Conservation (phyloP, 2,797 vertebrate genomes). For the Margarornis squamiger region DNA sequence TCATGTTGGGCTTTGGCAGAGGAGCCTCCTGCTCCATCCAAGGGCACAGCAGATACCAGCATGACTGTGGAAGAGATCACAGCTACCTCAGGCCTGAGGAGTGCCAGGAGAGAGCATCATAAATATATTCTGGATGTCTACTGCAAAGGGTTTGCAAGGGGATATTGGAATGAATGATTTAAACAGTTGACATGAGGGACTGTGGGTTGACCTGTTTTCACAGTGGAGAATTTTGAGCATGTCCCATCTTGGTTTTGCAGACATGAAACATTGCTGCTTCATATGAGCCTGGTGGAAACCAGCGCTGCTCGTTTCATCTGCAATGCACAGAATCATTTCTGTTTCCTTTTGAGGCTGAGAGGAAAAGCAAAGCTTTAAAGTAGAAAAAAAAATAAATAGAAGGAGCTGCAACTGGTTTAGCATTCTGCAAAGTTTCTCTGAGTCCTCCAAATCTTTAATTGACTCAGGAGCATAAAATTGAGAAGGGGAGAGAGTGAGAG, state of each 20-base stretch:
- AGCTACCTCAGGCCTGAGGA: background rate
- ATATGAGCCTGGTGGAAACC: fast-evolving
- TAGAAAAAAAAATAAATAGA: background rate
- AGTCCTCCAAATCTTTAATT: constrained; percentile 67
- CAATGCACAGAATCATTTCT: background rate
- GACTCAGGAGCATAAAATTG: constrained; percentile 66
- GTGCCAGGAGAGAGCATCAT: background rate
- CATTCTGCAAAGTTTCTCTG: constrained; percentile 44
- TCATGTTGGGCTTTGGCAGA: background rate
- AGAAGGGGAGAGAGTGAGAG: constrained; percentile 45
- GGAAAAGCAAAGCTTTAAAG: constrained; percentile 27
- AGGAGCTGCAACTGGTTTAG: constrained; percentile 42
- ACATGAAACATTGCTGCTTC: background rate
- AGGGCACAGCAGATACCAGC: background rate
- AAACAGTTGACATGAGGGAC: background rate
- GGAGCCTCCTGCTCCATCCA: background rate
- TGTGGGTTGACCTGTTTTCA: background rate
- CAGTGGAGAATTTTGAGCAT: fast-evolving
- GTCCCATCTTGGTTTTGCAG: background rate
- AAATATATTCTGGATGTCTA: background rate
- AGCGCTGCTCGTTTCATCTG: background rate
- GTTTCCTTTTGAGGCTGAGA: constrained; percentile 3
- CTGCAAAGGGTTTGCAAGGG: background rate
- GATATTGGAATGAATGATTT: background rate
- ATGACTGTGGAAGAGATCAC: background rate